phyloP scores from a whole-genome alignment of 2,113 vertebrate species.

The Neoarius graeffei region DNA sequence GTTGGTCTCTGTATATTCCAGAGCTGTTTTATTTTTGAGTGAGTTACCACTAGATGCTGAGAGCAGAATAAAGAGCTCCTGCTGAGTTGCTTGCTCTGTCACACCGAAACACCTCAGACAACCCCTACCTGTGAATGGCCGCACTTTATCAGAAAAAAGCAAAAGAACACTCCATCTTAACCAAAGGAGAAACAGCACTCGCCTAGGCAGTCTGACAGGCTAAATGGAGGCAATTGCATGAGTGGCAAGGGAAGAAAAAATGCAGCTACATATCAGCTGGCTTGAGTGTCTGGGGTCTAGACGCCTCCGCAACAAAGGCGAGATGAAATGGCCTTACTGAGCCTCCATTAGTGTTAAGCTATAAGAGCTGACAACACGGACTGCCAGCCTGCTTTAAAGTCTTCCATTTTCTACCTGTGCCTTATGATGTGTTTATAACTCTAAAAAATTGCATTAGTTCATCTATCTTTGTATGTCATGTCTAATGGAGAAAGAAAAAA shows the following conservation, averaged over 20 bases:
- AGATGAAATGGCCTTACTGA: slow-evolving; percentile 39
- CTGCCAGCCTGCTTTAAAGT: slow-evolving; percentile 19
- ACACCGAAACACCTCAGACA: slow-evolving; percentile 51
- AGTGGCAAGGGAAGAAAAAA: slow-evolving; percentile 73
- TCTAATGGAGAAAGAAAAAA: not conserved
- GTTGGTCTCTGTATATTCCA: not conserved
- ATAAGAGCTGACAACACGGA: slow-evolving; percentile 39
- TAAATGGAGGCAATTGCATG: slow-evolving; percentile 84
- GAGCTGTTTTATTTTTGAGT: not conserved
- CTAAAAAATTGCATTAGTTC: not conserved
- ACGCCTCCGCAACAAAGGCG: slow-evolving; percentile 56
- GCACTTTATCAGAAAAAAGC: slow-evolving; percentile 71
- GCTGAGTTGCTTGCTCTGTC: slow-evolving; percentile 59
- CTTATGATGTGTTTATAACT: slow-evolving; percentile 6
- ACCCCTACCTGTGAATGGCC: slow-evolving; percentile 60
- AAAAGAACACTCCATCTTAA: slow-evolving; percentile 68
- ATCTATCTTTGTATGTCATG: not conserved
- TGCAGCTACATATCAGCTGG: slow-evolving; percentile 22
- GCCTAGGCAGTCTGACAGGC: slow-evolving; percentile 73
- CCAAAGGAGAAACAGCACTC: slow-evolving; percentile 78
- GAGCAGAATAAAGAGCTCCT: slow-evolving; percentile 58
- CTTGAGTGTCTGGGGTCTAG: slow-evolving; percentile 54
- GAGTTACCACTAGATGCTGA: slow-evolving; percentile 31
- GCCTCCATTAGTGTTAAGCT: slow-evolving; percentile 45
- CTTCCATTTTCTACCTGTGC: slow-evolving; percentile 12